phyloP scores from a whole-genome alignment of 2,888 invertebrate species.

The Halictus quadricinctus region DNA sequence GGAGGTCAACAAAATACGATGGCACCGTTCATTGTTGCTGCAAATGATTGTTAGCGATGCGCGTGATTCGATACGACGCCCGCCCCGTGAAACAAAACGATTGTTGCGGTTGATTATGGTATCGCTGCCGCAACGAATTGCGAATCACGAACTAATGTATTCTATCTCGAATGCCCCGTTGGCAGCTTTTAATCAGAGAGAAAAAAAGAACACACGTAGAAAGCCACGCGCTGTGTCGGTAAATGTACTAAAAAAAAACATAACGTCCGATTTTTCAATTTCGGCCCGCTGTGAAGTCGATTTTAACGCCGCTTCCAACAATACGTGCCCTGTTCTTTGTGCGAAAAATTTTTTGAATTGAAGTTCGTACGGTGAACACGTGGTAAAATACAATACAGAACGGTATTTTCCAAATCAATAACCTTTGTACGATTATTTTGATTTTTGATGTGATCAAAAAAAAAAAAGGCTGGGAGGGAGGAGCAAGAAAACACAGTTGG shows the following conservation, averaged over 20 bases:
- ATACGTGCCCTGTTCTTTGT: background rate
- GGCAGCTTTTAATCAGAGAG: background rate
- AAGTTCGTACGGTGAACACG: background rate
- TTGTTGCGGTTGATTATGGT: conserved; percentile 58
- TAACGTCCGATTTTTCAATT: background rate
- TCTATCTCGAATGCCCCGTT: background rate
- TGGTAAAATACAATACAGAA: background rate
- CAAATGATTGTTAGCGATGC: conserved; percentile 57
- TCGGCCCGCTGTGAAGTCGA: background rate
- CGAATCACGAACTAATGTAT: background rate
- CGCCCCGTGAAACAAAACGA: conserved; percentile 59
- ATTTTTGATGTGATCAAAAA: background rate
- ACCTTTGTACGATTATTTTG: background rate
- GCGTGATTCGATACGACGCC: conserved; percentile 42
- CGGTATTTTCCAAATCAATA: background rate
- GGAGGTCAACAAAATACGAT: conserved; percentile 64
- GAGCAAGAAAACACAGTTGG: background rate
- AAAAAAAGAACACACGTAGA: background rate
- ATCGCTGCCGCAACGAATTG: conserved; percentile 13
- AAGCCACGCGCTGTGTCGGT: background rate
- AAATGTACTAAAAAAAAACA: background rate
- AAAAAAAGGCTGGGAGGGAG: background rate
- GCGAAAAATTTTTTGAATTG: background rate
- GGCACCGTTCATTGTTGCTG: conserved; percentile 54
- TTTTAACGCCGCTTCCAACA: background rate